phyloP scores from a whole-genome alignment of 2,888 invertebrate species.

The Eupithecia subumbrata region DNA sequence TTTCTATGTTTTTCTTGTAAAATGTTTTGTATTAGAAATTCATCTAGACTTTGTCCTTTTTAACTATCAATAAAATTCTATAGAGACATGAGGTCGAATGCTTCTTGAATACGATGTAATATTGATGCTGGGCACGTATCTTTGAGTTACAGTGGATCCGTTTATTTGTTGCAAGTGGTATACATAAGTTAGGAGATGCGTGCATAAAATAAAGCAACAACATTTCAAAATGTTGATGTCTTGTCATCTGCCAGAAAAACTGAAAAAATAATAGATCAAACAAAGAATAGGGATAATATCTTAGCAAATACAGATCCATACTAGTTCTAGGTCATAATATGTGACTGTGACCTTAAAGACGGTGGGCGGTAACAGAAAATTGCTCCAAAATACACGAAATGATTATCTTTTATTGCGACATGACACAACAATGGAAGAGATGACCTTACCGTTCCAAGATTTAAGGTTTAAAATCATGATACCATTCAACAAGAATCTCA shows the following conservation, averaged over 20 bases:
- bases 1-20: constrained; percentile 45
- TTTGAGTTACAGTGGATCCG: constrained; percentile 24
- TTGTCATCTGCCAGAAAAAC: background rate
- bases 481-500: constrained; percentile 52
- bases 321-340: constrained; percentile 35
- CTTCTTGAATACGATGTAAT: constrained; percentile 51
- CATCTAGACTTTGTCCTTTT: background rate
- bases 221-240: background rate
- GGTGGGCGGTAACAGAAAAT: constrained; percentile 70
- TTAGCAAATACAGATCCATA: background rate
- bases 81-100: constrained; percentile 46
- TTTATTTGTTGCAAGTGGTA: background rate
- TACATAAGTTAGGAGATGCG: background rate
- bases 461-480: constrained; percentile 52
- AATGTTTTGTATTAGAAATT: background rate
- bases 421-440: constrained; percentile 75
- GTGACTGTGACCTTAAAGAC: constrained; percentile 40
- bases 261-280: background rate
- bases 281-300: background rate
- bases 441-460: constrained; percentile 71
- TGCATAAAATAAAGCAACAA: background rate
- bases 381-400: constrained; percentile 77
- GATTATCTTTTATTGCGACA: constrained; percentile 74
- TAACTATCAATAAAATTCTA: constrained; percentile 15
- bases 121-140: constrained; percentile 34